Percentiles rank a stretch among this genome's conserved stretches.
Evolutionary conservation across 2,888 invertebrate species (phyloP).

Genomic region (Eupithecia dodoneata): DNA sequence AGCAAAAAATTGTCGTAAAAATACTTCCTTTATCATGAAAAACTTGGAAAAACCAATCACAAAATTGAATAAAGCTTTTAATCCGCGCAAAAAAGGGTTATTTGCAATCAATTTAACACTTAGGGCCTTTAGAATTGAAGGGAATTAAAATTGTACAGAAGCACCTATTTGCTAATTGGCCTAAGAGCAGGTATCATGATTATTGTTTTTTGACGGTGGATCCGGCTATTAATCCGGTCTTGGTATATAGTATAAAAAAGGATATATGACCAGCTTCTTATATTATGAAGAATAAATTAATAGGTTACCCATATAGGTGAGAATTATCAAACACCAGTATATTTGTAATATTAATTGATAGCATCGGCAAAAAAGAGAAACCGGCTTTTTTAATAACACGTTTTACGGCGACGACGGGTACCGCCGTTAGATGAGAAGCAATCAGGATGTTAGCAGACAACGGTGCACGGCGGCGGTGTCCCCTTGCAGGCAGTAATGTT

Average conservation of each 20-base stretch:
- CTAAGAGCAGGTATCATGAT: slow-evolving; percentile 16
- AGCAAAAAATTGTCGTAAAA: not conserved
- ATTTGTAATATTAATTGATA: not conserved
- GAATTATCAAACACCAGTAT: not conserved
- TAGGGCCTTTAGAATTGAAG: slow-evolving; percentile 28
- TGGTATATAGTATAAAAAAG: not conserved
- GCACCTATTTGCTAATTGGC: slow-evolving; percentile 37
- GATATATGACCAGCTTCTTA: not conserved
- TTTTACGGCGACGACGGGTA: no score
- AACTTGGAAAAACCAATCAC: not conserved
- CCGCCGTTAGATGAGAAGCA: no score
- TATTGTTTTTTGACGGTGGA: not conserved
- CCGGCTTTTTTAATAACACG: no score
- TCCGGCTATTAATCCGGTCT: slow-evolving; percentile 1
- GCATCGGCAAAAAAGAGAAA: not conserved
- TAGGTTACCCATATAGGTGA: not conserved
- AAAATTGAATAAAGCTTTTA: slow-evolving; percentile 16
- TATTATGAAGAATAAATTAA: not conserved
- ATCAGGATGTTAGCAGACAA: no score
- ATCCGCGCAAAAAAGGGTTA: slow-evolving; percentile 25
- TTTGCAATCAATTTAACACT: slow-evolving; percentile 31
- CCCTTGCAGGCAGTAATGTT: no score
- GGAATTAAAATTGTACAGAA: slow-evolving; percentile 34
- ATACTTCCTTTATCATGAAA: not conserved
- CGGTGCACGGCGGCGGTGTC: no score